A percentile compares a stretch with the other conserved stretches of the same genome.
phyloP scores from a whole-genome alignment of 2,113 vertebrate species.

The Melospiza melodia region DNA sequence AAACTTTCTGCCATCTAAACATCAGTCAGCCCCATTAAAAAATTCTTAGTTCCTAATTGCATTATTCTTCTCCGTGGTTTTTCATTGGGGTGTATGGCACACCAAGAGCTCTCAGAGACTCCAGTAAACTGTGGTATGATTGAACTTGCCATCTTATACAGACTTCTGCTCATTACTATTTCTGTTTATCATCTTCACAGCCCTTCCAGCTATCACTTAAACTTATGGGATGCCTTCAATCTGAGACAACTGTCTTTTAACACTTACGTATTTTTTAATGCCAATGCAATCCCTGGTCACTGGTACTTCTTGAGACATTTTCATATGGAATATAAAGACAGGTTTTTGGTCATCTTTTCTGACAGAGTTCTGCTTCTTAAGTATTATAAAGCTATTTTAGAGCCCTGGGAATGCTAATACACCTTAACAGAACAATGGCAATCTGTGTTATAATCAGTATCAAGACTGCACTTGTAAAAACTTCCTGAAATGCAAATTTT shows the following conservation, averaged over 20 bases:
- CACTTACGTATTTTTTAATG: not conserved
- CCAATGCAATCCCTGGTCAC: not conserved
- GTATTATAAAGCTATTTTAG: not conserved
- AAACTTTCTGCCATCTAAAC: slow-evolving; percentile 49
- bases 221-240: not conserved
- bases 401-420: not conserved
- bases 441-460: not conserved
- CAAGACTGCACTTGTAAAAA: not conserved
- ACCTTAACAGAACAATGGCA: not conserved
- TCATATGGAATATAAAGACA: not conserved
- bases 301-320: not conserved
- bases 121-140: not conserved
- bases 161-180: not conserved
- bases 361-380: not conserved
- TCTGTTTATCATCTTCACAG: not conserved
- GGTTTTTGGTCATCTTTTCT: not conserved
- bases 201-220: not conserved
- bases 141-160: not conserved
- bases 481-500: not conserved
- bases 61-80: not conserved
- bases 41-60: not conserved
- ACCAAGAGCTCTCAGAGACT: not conserved
- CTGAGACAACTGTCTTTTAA: not conserved
- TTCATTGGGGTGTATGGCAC: not conserved
- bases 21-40: not conserved